Percentiles rank a stretch among this genome's conserved stretches.
Evolutionary conservation across 1,140 invertebrate species (phyloP).

Genomic region (Macrotrachela quadricornifera): DNA sequence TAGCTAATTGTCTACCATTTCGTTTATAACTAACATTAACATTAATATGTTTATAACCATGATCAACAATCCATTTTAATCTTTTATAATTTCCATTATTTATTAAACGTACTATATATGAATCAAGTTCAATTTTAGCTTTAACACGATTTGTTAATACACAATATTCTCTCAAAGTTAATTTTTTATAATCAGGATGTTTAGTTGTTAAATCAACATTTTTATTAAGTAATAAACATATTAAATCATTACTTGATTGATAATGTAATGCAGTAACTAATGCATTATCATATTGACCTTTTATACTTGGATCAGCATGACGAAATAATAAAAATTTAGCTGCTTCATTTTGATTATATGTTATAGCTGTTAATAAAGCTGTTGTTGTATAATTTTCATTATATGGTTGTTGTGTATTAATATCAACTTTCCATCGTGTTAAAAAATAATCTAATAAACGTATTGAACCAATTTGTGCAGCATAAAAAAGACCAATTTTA

Average conservation of each 20-base stretch:
- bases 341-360: neutral
- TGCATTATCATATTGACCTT: neutral
- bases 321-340: conserved; percentile 7
- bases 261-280: conserved; percentile 6
- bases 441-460: conserved; percentile 6
- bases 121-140: conserved; percentile 4
- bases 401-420: neutral
- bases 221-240: conserved; percentile 5
- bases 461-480: conserved; percentile 2
- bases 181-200: neutral
- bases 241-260: neutral
- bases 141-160: conserved; percentile 7
- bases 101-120: conserved; percentile 1
- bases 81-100: conserved; percentile 1
- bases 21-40: conserved; percentile 2
- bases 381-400: neutral
- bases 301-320: neutral
- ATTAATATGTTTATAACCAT: conserved; percentile 8
- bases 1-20: conserved; percentile 3
- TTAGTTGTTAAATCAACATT: conserved; percentile 1
- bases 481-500: neutral
- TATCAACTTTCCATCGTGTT: too few species aligned
- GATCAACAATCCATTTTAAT: neutral
- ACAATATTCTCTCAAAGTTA: conserved; percentile 8
- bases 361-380: neutral